Conservation (phyloP, 2,797 vertebrate species). For the Oreonectes daqikongensis region DNA sequence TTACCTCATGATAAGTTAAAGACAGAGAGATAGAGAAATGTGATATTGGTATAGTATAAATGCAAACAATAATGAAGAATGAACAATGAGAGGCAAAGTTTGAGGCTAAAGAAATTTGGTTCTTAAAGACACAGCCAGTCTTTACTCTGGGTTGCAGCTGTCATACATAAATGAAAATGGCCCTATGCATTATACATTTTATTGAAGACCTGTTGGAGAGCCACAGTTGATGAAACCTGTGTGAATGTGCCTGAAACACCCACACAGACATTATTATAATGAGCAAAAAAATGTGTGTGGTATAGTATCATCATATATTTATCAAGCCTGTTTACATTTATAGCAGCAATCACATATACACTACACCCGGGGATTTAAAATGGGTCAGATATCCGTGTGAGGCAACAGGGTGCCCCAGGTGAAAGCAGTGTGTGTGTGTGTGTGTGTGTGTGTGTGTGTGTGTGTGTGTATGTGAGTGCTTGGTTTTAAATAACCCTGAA, state of each 20-base stretch:
- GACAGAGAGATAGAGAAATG: slow-evolving; percentile 1
- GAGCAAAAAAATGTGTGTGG: slow-evolving; percentile 46
- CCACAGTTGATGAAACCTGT: slow-evolving; percentile 8
- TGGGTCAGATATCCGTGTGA: slow-evolving; percentile 59
- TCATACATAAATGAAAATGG: background rate
- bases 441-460: background rate
- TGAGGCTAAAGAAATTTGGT: too few species aligned
- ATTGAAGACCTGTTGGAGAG: background rate
- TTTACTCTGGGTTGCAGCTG: background rate
- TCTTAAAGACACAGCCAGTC: background rate
- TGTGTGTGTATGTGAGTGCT: background rate
- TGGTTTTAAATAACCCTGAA: background rate
- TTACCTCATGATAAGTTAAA: slow-evolving; percentile 14
- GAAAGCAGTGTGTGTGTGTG: slow-evolving; percentile 4
- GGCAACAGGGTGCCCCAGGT: slow-evolving; percentile 38
- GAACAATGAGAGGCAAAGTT: background rate
- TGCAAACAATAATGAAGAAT: background rate
- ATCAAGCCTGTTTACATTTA: slow-evolving; percentile 64
- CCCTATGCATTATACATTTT: background rate
- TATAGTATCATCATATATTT: slow-evolving; percentile 65
- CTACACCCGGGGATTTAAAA: slow-evolving; percentile 55
- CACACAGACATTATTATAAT: slow-evolving; percentile 60
- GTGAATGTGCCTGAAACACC: slow-evolving; percentile 17
- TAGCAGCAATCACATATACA: slow-evolving; percentile 57
- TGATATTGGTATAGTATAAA: background rate